A percentile compares a stretch with the other conserved stretches of the same genome.
phyloP scores from a whole-genome alignment of 37 sponge, comb jelly and placozoan species.

The Eunapius fragilis region DNA sequence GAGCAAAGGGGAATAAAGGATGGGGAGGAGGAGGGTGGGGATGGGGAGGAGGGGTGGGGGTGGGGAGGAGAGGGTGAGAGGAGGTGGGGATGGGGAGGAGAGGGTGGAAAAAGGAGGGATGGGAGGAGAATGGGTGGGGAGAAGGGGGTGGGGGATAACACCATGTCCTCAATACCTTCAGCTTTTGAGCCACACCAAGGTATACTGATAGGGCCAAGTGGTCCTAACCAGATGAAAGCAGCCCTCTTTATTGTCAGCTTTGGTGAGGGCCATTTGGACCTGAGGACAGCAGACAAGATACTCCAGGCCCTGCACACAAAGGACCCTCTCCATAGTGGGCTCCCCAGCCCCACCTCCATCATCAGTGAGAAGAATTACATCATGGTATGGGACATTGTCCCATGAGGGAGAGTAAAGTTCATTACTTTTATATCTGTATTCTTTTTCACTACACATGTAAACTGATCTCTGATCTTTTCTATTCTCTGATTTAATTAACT shows the following conservation, averaged over 20 bases:
- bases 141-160: too few species aligned
- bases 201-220: constrained; percentile 44
- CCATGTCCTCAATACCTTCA: neutral
- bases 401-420: constrained; percentile 4
- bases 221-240: constrained; percentile 36
- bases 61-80: neutral
- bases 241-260: constrained; percentile 79
- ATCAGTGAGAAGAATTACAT: constrained; percentile 88
- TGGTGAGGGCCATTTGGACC: constrained; percentile 85
- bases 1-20: neutral
- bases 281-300: constrained; percentile 79
- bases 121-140: neutral
- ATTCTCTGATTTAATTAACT: neutral
- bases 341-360: constrained; percentile 70
- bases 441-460: neutral
- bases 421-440: neutral
- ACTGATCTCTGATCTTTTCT: neutral
- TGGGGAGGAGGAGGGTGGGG: neutral
- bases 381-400: constrained; percentile 79
- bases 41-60: neutral
- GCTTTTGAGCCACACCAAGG: constrained; percentile 70
- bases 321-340: constrained; percentile 40
- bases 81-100: neutral
- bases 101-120: too few species aligned
- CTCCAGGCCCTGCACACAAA: constrained; percentile 8